Evolutionary conservation across 2,113 vertebrate species (phyloP).

Genomic region (Parotia lawesii): DNA sequence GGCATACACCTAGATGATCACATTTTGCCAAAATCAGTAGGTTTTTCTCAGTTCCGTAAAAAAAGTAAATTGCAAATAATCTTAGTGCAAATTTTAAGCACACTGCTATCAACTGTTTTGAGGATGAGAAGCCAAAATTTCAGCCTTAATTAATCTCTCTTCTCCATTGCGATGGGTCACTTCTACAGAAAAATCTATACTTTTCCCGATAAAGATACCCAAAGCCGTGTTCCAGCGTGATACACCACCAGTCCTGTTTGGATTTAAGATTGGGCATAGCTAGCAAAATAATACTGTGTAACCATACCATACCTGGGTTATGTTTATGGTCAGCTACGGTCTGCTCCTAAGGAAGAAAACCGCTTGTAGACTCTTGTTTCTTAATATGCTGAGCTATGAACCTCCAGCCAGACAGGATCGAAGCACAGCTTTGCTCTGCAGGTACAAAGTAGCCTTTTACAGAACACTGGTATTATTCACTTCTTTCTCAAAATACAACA

Average conservation of each 20-base stretch:
- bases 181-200: neutral
- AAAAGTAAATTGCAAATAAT: neutral
- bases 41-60: neutral
- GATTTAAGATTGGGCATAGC: neutral
- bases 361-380: neutral
- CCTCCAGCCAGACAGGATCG: neutral
- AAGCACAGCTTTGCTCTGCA: neutral
- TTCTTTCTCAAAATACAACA: slow-evolving; percentile 3
- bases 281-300: neutral
- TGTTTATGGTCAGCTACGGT: neutral
- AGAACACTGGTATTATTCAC: neutral
- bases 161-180: neutral
- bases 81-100: neutral
- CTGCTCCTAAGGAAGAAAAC: neutral
- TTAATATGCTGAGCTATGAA: neutral
- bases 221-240: neutral
- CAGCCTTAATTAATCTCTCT: neutral
- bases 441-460: neutral
- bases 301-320: neutral
- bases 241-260: neutral
- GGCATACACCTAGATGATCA: neutral
- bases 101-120: neutral
- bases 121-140: neutral
- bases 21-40: neutral
- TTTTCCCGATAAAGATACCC: neutral